Evolutionary conservation across 1,140 invertebrate genomes (phyloP), one percentile per base, ranked within the genome.

Genomic region (Trigoniulus corallinus): DNA sequence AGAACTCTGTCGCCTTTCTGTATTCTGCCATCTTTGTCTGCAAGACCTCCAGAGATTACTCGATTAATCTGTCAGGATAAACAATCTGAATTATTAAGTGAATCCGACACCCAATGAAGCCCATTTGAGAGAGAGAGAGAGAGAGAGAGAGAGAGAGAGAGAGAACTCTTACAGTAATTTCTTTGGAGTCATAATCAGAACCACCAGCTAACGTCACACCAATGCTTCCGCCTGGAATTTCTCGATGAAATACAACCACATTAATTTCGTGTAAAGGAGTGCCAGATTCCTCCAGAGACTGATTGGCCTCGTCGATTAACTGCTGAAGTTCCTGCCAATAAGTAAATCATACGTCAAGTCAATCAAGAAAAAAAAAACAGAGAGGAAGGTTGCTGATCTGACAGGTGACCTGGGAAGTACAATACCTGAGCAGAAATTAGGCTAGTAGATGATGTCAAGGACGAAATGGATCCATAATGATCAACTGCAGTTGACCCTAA

Each of bases 171-270:
- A 87, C 84, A 53, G 84, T 89, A 45, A 91, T 88, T 67, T 89
- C 84, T 67, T 89, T 91, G 54, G 79, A 78, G 69, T 91, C 86
- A 64, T 86, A 88, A 61, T 91, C 87, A 3, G 79, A 76, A 3
- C 88, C 87, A 41, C 86, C 87, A 40, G 85, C 85, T 45, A 92
- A 65, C 3, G 83, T 88, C 42, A 91, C 82, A 15, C 88, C 88
- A 39, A 91, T 78, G 59, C 81, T 84, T 2, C 82, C 77, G 24
- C 78, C 78, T 7, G 74, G 70, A 53, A 73, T 70, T 57, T 78
- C 62, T 52, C 77, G 69, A 57, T 78, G 75, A 23, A 78, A 61
- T 2, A 78, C 64, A 1, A 77, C 71, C n/a, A 78, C 75, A 29
- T 72, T 62, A 15, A 78, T 72, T 55, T 77, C 75, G 52, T 74